Evolutionary conservation across 53 echinoderm and acorn worm species (phyloP).

Genomic region (Temnopleurus reevesii): DNA sequence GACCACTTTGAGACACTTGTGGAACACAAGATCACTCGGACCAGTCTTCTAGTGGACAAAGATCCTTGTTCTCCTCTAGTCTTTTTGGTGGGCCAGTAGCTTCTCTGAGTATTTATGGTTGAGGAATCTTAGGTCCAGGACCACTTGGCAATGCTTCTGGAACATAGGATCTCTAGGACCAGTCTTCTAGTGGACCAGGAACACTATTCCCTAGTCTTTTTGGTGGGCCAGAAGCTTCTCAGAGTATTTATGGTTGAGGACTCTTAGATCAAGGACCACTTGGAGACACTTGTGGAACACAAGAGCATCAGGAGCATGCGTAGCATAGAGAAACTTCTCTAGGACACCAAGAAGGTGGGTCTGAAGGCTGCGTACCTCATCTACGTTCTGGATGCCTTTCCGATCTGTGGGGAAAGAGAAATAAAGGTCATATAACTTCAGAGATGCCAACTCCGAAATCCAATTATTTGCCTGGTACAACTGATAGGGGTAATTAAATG

Average conservation of each 20-base stretch:
- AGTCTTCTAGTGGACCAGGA: not conserved
- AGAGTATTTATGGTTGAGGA: slow-evolving; percentile 80
- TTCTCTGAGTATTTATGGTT: slow-evolving; percentile 82
- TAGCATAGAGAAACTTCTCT: slow-evolving; percentile 86
- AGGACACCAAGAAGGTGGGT: slow-evolving; percentile 71
- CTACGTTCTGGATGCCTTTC: slow-evolving; percentile 72
- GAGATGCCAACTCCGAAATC: too few species aligned
- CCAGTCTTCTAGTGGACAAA: not conserved
- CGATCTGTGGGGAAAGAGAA: slow-evolving; percentile 65
- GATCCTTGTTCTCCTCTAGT: not conserved
- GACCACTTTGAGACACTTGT: slow-evolving; percentile 77
- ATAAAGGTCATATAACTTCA: too few species aligned
- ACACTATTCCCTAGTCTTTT: slow-evolving; percentile 8
- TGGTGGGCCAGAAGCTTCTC: slow-evolving; percentile 80
- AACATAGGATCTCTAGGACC: too few species aligned
- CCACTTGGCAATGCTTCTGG: slow-evolving; percentile 70
- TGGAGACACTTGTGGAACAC: slow-evolving; percentile 90
- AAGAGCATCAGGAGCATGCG: slow-evolving; percentile 81
- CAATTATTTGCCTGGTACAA: too few species aligned
- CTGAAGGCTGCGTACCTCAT: slow-evolving; percentile 74
- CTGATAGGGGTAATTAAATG: too few species aligned
- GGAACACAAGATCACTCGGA: slow-evolving; percentile 66
- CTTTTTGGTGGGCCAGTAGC: slow-evolving; percentile 58
- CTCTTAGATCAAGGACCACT: slow-evolving; percentile 86
- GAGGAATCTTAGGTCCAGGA: slow-evolving; percentile 76